phyloP scores from a whole-genome alignment of 2,113 vertebrate genomes.

The Stegastes partitus region DNA sequence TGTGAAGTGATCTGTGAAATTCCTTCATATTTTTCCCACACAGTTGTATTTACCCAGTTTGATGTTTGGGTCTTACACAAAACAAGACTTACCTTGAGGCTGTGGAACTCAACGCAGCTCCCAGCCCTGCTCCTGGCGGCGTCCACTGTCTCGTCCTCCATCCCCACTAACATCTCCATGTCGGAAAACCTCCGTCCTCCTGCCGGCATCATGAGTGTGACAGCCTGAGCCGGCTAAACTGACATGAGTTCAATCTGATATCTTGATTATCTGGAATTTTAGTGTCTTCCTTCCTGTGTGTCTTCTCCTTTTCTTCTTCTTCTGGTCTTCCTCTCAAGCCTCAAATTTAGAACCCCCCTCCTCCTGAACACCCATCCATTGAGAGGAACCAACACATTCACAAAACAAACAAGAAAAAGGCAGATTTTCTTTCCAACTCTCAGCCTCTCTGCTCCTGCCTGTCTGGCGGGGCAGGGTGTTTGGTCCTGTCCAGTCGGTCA shows the following conservation, averaged over 20 bases:
- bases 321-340: conserved; percentile 13
- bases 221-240: conserved; percentile 2
- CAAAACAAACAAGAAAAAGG: neutral
- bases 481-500: conserved; percentile 58
- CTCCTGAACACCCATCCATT: conserved; percentile 29
- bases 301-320: conserved; percentile 14
- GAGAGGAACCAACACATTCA: conserved; percentile 23
- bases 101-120: conserved; percentile 79
- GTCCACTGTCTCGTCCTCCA: conserved; percentile 51
- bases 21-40: neutral
- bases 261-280: conserved; percentile 4
- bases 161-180: conserved; percentile 58
- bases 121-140: conserved; percentile 65
- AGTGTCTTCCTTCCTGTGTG: neutral
- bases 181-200: conserved; percentile 62
- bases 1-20: conserved; percentile 18
- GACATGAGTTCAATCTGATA: neutral
- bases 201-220: conserved; percentile 39
- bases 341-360: neutral
- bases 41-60: neutral
- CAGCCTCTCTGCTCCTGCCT: conserved; percentile 21
- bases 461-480: conserved; percentile 50
- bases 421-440: neutral
- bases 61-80: no score
- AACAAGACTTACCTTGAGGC: conserved; percentile 60